Percentiles rank a stretch among this genome's conserved stretches.
phyloP scores from a whole-genome alignment of 35 echinoderm and acorn worm genomes.

The Acanthaster planci region DNA sequence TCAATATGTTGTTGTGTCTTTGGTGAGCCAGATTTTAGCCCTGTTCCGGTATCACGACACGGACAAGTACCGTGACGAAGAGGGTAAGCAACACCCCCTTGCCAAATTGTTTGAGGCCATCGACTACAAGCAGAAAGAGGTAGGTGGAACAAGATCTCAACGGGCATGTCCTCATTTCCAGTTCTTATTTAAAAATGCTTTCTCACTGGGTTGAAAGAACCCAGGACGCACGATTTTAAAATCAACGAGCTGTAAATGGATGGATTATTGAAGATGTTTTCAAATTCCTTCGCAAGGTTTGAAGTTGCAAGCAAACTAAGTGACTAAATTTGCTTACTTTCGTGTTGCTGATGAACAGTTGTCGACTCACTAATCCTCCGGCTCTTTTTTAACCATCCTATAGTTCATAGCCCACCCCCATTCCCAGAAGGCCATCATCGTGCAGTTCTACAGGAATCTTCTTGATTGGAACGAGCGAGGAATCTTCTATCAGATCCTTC shows the following conservation, averaged over 20 bases:
- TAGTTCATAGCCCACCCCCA: conserved; percentile 21
- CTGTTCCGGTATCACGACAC: conserved; percentile 6
- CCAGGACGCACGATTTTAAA: too few species aligned
- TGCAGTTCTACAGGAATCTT: conserved; percentile 19
- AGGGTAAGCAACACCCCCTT: neutral
- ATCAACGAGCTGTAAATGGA: too few species aligned
- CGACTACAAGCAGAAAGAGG: conserved; percentile 2
- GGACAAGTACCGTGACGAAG: neutral
- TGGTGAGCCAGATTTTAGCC: neutral
- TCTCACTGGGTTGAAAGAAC: too few species aligned
- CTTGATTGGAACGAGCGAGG: conserved; percentile 9
- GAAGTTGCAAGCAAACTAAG: too few species aligned
- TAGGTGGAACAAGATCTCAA: neutral
- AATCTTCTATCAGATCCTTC: neutral
- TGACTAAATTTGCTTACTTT: too few species aligned
- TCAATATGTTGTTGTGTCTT: neutral
- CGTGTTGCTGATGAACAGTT: too few species aligned
- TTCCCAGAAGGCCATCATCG: conserved; percentile 26
- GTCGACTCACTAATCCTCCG: too few species aligned
- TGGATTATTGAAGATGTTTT: too few species aligned
- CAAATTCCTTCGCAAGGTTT: too few species aligned
- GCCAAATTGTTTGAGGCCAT: conserved; percentile 1
- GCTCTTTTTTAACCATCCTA: too few species aligned
- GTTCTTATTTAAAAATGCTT: too few species aligned
- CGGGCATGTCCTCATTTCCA: too few species aligned